phyloP scores from a whole-genome alignment of 2,888 invertebrate genomes.

The Eutolmus rufibarbis region DNA sequence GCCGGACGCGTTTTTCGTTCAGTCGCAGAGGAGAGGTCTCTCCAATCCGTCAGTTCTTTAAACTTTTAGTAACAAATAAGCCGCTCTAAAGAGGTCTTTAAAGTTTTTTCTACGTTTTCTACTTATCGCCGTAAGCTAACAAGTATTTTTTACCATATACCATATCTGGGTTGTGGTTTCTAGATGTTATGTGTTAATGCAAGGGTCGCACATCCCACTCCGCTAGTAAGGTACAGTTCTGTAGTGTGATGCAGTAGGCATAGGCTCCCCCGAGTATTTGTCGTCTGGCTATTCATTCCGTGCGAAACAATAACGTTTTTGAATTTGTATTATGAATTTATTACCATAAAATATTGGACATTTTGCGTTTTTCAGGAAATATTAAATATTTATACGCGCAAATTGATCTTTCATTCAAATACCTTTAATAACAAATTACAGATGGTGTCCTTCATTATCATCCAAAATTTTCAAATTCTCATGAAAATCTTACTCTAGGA shows the following conservation, averaged over 20 bases:
- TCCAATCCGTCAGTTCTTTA: not conserved
- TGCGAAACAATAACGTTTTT: conserved; percentile 1
- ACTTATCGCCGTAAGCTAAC: conserved; percentile 4
- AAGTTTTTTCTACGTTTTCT: conserved; percentile 1
- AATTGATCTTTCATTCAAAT: not conserved
- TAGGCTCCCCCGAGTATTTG: not conserved
- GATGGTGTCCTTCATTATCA: not conserved
- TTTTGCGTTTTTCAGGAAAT: not conserved
- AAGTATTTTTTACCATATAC: not conserved
- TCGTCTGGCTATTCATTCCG: conserved; percentile 7
- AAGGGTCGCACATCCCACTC: not conserved
- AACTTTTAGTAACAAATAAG: not conserved
- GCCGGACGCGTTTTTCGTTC: not conserved
- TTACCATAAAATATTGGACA: not conserved
- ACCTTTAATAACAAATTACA: not conserved
- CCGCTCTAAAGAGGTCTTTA: not conserved
- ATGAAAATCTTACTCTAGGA: no score
- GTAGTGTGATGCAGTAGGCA: not conserved
- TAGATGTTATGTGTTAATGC: not conserved
- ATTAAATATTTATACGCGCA: conserved; percentile 1
- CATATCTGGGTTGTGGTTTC: not conserved
- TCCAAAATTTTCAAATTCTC: no score
- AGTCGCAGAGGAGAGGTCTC: not conserved
- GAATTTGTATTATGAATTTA: not conserved
- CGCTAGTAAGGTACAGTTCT: not conserved